Conservation (phyloP, 2,888 invertebrate species). For the Blera fallax region DNA sequence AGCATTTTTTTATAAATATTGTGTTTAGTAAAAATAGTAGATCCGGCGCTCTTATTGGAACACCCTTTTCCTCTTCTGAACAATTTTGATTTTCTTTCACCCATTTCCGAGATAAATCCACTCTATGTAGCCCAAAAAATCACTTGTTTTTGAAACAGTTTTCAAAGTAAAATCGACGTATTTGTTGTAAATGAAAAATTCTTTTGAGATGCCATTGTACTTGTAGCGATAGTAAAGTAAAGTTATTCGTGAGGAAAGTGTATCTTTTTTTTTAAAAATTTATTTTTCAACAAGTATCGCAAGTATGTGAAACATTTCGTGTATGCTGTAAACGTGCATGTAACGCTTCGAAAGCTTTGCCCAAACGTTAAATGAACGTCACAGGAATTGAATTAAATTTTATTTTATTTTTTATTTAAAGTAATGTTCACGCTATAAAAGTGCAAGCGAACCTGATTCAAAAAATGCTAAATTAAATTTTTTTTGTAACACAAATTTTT, state of each 20-base stretch:
- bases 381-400: background rate
- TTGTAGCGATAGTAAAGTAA: constrained; percentile 3
- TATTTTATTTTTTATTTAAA: background rate
- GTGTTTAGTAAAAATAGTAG: too few relatives aligned
- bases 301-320: constrained; percentile 13
- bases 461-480: constrained; percentile 17
- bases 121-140: background rate
- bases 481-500: constrained; percentile 42
- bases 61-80: too few relatives aligned
- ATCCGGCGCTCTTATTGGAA: too few relatives aligned
- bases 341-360: constrained; percentile 28
- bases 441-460: constrained; percentile 38
- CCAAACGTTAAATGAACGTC: background rate
- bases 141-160: background rate
- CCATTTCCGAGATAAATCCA: background rate
- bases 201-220: constrained; percentile 36
- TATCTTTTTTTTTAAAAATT: background rate
- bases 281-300: background rate
- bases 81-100: background rate
- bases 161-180: background rate
- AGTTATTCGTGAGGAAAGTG: background rate
- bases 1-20: too few relatives aligned
- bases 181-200: constrained; percentile 27
- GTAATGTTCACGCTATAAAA: constrained; percentile 33
- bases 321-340: constrained; percentile 43